phyloP scores from a whole-genome alignment of 2,888 invertebrate genomes.

The Campoplex nolae region DNA sequence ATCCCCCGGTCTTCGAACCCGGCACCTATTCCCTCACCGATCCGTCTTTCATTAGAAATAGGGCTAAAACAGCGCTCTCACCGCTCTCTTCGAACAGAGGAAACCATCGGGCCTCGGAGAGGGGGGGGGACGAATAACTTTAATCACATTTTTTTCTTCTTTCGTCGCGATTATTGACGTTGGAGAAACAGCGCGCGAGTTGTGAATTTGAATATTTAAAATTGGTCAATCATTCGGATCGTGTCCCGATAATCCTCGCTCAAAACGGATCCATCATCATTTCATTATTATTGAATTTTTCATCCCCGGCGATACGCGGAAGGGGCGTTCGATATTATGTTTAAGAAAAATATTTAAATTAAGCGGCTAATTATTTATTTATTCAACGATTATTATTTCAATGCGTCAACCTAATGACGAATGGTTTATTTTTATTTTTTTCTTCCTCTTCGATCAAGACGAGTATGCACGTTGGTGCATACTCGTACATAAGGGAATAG shows the following conservation, averaged over 20 bases:
- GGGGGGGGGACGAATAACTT: conserved; percentile 11
- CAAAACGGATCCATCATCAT: no score
- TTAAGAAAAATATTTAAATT: neutral
- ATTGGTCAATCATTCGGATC: no score
- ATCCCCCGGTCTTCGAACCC: conserved; percentile 94
- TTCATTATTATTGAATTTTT: neutral
- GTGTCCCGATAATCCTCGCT: no score
- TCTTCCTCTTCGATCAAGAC: neutral
- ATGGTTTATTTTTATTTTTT: neutral
- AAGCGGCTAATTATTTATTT: neutral
- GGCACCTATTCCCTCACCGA: conserved; percentile 92
- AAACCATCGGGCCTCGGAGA: conserved; percentile 7
- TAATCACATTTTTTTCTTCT: no score
- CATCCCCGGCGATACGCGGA: neutral
- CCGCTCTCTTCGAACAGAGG: conserved; percentile 57
- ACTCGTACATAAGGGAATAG: no score
- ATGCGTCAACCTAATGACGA: neutral
- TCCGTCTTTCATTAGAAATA: conserved; percentile 82
- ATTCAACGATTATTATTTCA: neutral
- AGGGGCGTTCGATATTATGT: neutral
- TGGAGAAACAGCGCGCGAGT: neutral
- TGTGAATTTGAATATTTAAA: no score
- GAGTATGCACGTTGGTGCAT: neutral
- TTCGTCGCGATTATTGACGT: neutral
- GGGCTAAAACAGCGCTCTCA: conserved; percentile 71